Base-by-base conservation (phyloP, 2,888 invertebrate genomes). In the Apamea anceps region DNA sequence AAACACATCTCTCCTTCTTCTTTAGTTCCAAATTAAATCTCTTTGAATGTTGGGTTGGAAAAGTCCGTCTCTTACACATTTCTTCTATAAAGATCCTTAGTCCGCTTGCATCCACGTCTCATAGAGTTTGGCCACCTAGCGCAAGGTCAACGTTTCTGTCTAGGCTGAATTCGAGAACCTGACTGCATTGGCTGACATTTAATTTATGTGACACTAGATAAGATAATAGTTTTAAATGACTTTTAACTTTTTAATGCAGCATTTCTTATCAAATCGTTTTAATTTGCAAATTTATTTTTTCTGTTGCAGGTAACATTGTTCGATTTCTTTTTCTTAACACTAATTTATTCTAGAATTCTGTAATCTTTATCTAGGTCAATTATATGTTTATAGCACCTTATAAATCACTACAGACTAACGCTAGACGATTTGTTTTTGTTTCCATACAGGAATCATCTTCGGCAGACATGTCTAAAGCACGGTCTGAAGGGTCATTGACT, bases 91-190 rank as follows among this genome's bases (percentile, higher is more conserved):
- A 48, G 21, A 76, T 62, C 60, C 18, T 48, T 48, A 62, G 21
- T 48, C 37, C 32, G n/a, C 21, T 62, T 76, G 7, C 15, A 48
- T 77, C 77, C 42, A 75, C 73, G 75, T 75, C 60, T 48, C 15
- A 32, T n/a, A 79, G 28, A 65, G 37, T 51, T 65, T 25, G 25
- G 28, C 25, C 51, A 28, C 25, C n/a, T 70, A 6, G 4, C 1
- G 1, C 6, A 57, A 79, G 57, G 72, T 80, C 60, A 79, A 80
- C 0, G 45, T 48, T 67, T 48, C 42, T 42, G 42, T 42, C 42
- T 42, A 42, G 42, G 42, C 42, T 42, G 42, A 42, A 42, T 42
- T 42, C n/a, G 13, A n/a, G 10, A 37, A 54, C 25, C 4, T 32
- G 51, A 57, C n/a, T 45, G n/a, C 45, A 48, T 80, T 13, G 28